Percentiles rank a stretch among this genome's conserved stretches.
Conservation (phyloP, 2,888 invertebrate genomes). For the Epiblema foenella region DNA sequence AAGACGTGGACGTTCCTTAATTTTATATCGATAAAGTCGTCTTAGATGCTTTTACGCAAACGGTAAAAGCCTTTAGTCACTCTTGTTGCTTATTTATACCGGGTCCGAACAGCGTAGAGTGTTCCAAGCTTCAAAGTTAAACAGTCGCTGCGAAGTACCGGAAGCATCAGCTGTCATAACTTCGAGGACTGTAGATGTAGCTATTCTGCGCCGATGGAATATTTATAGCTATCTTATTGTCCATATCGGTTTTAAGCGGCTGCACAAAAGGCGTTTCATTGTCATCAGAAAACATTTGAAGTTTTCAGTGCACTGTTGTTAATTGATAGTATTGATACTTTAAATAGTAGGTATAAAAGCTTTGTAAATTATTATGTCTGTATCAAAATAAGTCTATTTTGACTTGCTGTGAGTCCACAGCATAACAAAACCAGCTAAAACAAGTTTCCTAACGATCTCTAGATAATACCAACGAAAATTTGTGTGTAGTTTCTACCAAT, state of each 20-base stretch:
- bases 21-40: constrained; percentile 49
- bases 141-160: constrained; percentile 32
- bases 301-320: neutral
- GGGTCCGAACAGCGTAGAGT: constrained; percentile 48
- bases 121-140: constrained; percentile 48
- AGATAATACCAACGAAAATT: constrained; percentile 42
- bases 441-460: constrained; percentile 39
- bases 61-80: constrained; percentile 58
- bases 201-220: constrained; percentile 12
- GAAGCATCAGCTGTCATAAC: constrained; percentile 43
- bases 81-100: constrained; percentile 54
- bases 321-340: neutral
- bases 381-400: too few relatives aligned
- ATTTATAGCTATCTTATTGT: constrained; percentile 13
- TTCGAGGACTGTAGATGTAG: constrained; percentile 24
- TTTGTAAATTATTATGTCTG: too few relatives aligned
- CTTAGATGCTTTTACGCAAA: constrained; percentile 50
- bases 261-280: neutral
- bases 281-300: neutral
- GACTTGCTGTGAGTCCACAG: too few relatives aligned
- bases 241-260: neutral
- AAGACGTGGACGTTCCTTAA: constrained; percentile 47
- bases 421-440: neutral
- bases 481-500: constrained; percentile 53
- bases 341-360: too few relatives aligned